Evolutionary conservation across 2,888 invertebrate genomes (phyloP).

Genomic region (Seladonia tumulorum): DNA sequence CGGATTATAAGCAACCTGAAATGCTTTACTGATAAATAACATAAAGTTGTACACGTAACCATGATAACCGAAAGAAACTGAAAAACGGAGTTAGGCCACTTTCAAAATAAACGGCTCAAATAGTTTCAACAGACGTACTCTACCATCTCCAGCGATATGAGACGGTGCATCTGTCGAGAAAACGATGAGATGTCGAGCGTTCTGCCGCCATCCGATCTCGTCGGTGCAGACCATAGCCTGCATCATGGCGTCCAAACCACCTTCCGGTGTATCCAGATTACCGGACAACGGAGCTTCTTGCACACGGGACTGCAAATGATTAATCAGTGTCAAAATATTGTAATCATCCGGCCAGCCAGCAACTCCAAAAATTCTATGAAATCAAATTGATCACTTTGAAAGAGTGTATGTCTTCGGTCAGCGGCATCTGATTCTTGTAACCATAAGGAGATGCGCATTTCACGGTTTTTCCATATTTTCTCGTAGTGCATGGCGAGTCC

Average conservation of each 20-base stretch:
- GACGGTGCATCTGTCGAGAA: slow-evolving; percentile 92
- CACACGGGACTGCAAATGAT: slow-evolving; percentile 78
- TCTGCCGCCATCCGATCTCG: slow-evolving; percentile 91
- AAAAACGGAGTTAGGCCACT: too few species aligned
- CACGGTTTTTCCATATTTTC: slow-evolving; percentile 63
- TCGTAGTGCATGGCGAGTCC: background rate
- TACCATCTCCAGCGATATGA: slow-evolving; percentile 86
- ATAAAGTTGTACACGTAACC: too few species aligned
- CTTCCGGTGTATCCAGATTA: slow-evolving; percentile 90
- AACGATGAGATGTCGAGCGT: slow-evolving; percentile 91
- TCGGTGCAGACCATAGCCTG: slow-evolving; percentile 91
- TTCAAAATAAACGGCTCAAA: too few species aligned
- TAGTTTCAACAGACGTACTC: slow-evolving; percentile 83
- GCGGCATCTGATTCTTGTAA: slow-evolving; percentile 90
- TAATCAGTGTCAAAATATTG: background rate
- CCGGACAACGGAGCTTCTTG: slow-evolving; percentile 84
- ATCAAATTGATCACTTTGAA: slow-evolving; percentile 83
- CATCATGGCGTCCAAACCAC: slow-evolving; percentile 95
- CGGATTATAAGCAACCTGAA: too few species aligned
- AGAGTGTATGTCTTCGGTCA: slow-evolving; percentile 86
- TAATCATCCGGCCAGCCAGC: background rate
- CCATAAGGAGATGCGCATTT: slow-evolving; percentile 89
- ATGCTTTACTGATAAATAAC: too few species aligned
- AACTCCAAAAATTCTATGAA: background rate
- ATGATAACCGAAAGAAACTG: too few species aligned